These are phyloP conservation scores for Ephydatia muelleri DNA, from an alignment of 37 sponge, comb jelly and placozoan genomes.

Conservation along the genomic window DNA sequence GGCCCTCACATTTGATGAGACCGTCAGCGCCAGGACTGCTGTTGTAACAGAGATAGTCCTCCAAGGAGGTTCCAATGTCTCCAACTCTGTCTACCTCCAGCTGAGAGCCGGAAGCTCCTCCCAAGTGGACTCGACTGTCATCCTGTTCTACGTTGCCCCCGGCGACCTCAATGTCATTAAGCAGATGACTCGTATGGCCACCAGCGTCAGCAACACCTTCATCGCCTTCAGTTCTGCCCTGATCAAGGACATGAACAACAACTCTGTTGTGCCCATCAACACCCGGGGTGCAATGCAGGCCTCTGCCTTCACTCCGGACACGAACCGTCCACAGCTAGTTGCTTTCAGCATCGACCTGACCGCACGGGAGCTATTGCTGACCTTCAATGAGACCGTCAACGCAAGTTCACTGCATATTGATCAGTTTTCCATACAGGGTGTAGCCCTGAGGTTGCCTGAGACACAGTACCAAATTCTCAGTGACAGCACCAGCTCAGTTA, in stretches of 20 bases:
- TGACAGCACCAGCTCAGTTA: slow-evolving; percentile 52
- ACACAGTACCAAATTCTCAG: slow-evolving; percentile 28
- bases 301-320: slow-evolving; percentile 35
- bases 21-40: slow-evolving; percentile 64
- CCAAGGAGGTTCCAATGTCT: slow-evolving; percentile 38
- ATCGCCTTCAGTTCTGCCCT: slow-evolving; percentile 48
- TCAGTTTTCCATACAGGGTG: slow-evolving; percentile 73
- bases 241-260: slow-evolving; percentile 79
- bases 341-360: slow-evolving; percentile 83
- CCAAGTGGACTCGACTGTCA: slow-evolving; percentile 45
- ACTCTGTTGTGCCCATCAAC: slow-evolving; percentile 42
- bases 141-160: slow-evolving; percentile 49
- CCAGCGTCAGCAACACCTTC: slow-evolving; percentile 43
- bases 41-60: slow-evolving; percentile 57
- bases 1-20: slow-evolving; percentile 82
- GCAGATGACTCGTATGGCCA: slow-evolving; percentile 49
- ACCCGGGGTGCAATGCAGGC: slow-evolving; percentile 16
- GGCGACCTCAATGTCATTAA: slow-evolving; percentile 76
- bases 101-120: slow-evolving; percentile 53
- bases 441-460: neutral
- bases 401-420: slow-evolving; percentile 59
- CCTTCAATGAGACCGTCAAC: slow-evolving; percentile 86
- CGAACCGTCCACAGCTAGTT: slow-evolving; percentile 51
- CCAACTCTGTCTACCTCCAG: slow-evolving; percentile 15
- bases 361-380: slow-evolving; percentile 46